Evolutionary conservation across 2,797 vertebrate genomes (phyloP).

Genomic region (Myiotriccus ornatus): DNA sequence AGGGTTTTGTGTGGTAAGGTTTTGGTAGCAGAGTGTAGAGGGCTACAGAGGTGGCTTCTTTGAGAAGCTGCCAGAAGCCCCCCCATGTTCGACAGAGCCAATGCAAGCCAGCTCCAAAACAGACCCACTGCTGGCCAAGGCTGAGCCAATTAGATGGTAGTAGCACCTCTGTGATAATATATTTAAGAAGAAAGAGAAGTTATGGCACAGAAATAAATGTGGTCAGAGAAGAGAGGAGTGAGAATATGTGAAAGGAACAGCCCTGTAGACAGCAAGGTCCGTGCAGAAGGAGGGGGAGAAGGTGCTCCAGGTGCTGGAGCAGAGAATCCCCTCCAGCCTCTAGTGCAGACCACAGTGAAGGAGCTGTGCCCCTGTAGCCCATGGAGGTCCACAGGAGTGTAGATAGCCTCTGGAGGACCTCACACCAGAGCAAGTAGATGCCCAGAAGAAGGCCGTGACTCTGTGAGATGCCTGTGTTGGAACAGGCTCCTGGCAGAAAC

Average conservation of each 20-base stretch:
- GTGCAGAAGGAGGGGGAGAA: not conserved
- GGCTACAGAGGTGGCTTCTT: not conserved
- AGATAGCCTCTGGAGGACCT: not conserved
- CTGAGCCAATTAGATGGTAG: not conserved
- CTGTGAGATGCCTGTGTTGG: not conserved
- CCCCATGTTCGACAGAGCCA: not conserved
- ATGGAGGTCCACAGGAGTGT: not conserved
- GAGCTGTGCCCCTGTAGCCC: not conserved
- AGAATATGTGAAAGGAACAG: not conserved
- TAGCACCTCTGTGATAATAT: not conserved
- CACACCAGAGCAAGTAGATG: fast-evolving
- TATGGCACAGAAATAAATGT: not conserved
- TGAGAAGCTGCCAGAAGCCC: not conserved
- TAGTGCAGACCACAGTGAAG: too few species aligned
- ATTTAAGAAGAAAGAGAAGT: not conserved
- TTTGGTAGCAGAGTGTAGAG: not conserved
- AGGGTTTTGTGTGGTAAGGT: not conserved
- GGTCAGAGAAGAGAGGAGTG: not conserved
- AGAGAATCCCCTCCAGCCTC: not conserved
- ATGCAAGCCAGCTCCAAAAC: not conserved
- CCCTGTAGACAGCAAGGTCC: not conserved
- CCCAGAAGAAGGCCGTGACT: not conserved
- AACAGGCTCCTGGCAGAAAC: not conserved
- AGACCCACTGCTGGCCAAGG: too few species aligned
- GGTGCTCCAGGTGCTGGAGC: not conserved